Evolutionary conservation across 2,113 vertebrate species (phyloP), one percentile per base, ranked within the genome.

Genomic region (Serranochromis macrocephalus): DNA sequence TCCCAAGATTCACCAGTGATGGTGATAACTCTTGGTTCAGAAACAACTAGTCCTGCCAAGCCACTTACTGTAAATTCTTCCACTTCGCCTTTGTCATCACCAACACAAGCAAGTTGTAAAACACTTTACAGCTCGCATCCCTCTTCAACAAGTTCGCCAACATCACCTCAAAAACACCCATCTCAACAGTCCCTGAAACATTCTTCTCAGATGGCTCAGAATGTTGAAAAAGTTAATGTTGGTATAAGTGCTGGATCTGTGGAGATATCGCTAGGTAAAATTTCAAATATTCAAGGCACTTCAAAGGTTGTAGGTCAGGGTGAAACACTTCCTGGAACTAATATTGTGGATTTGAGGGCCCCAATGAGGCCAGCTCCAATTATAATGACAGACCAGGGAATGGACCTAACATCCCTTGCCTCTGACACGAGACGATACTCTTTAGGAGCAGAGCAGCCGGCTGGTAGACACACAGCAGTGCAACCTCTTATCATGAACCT

Each of bases 301-400:
- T 97, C 97, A 47, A 95, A 96, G 51, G 97, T 98, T 3, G 73
- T 96, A 51, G 97, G 97, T 81, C 98, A 98, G 8, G 95, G 96
- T 7, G 97, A 97, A 92, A 96, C 96, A 91, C 91, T 89, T 5
- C 92, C 96, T 0, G 95, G 95, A 83, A 95, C 95, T 54, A 98
- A 96, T 0, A 96, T 98, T 13, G 97, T 99, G 24, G 99, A 99
- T 88, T 96, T 99, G 51, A 96, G 99, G 87, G 97, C 98, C 0
- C 97, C 97, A 2, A 57, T 97, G 82, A 99, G 97, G 53, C 94
- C 98, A 17, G 94, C 97, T 2, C 99, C 99, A 86, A 97, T 99
- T 93, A 99, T 99, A 88, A 98, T 99, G 94, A 99, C 99, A 7
- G 99, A 99, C 90, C 98, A 99, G 85, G 99, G 99, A 26, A 98